Percentiles rank a stretch among this genome's conserved stretches.
Evolutionary conservation across 2,888 invertebrate genomes (phyloP).

Genomic region (Leucoma salicis): DNA sequence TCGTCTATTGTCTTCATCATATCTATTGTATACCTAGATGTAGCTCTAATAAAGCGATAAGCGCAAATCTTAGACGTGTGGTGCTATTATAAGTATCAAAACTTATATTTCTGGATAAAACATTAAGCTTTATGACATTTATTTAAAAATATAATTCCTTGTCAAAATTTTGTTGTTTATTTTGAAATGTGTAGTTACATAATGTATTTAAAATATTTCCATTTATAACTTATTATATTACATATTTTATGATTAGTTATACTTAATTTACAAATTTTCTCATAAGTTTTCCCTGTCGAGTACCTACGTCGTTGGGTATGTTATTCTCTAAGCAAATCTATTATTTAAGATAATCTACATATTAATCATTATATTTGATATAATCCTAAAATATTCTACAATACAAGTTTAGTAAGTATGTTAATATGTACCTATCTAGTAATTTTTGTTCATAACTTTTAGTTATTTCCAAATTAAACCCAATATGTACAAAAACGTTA

Average conservation of each 20-base stretch:
- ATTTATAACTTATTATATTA: too few relatives aligned
- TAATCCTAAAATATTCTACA: background rate
- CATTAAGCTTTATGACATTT: too few relatives aligned
- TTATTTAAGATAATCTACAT: slow-evolving; percentile 20
- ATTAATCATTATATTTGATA: slow-evolving; percentile 13
- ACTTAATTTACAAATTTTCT: slow-evolving; percentile 5
- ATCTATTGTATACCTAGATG: slow-evolving; percentile 37
- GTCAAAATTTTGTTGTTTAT: background rate
- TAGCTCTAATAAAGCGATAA: slow-evolving; percentile 23
- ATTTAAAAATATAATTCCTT: background rate
- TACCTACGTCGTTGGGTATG: slow-evolving; percentile 56
- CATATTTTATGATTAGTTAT: background rate
- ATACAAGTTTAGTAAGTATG: background rate
- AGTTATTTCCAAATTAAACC: too few relatives aligned
- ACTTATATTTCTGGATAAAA: slow-evolving; percentile 7
- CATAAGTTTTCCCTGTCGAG: slow-evolving; percentile 54
- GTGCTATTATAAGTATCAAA: slow-evolving; percentile 56
- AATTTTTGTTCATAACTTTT: background rate
- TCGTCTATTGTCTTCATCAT: slow-evolving; percentile 47
- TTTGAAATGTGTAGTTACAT: background rate
- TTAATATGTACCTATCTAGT: background rate
- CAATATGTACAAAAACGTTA: too few relatives aligned
- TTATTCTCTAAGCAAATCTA: slow-evolving; percentile 27
- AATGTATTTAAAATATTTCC: too few relatives aligned
- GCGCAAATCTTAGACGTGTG: slow-evolving; percentile 58